Base-by-base conservation (phyloP, 1,140 invertebrate genomes). In the Wasmannia auropunctata region DNA sequence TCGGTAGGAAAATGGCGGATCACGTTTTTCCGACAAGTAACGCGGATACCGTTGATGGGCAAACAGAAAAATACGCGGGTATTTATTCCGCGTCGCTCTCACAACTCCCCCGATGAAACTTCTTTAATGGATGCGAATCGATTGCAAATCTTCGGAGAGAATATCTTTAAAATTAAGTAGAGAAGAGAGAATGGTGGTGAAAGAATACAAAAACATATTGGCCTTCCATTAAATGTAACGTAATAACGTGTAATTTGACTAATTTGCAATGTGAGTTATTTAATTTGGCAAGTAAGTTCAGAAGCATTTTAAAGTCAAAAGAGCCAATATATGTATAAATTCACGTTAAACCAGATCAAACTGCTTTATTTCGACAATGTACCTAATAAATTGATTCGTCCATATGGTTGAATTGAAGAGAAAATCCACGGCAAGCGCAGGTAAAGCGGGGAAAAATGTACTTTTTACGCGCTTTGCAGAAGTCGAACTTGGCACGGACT, bases 41-140 rank as follows among this genome's bases (percentile, higher is more conserved):
- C 25, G 19, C 37, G 51, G 40, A 58, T 46, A 28, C n/a, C 25
- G n/a, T 67, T 79, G 51, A 58, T 58, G n/a, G 14, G 19, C n/a
- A 60, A 72, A 72, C 51, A 74, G 51, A 74, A 74, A 83, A 72
- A 34, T 46, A 81, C 19, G 5, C n/a, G 2, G 8, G 19, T 81
- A 43, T 70, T 81, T 58, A 72, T 72, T 74, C n/a, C 51, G 2
- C 2, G n/a, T 10, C 19, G 25, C 54, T 74, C 65, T 70, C 19
- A 10, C 31, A 22, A 11, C 11, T 58, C 5, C 19, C n/a, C 67
- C 51, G 37, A 34, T 74, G 28, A 43, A 72, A 83, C 51, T 58
- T 83, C 51, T 83, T 83, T 74, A 74, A 72, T 58, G 51, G 14
- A 72, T 46, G 69, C 8, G 19, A 72, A 56, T 72, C 34, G 37